Base-by-base conservation (phyloP, 1,140 invertebrate species). In the Dreissena rostriformis region DNA sequence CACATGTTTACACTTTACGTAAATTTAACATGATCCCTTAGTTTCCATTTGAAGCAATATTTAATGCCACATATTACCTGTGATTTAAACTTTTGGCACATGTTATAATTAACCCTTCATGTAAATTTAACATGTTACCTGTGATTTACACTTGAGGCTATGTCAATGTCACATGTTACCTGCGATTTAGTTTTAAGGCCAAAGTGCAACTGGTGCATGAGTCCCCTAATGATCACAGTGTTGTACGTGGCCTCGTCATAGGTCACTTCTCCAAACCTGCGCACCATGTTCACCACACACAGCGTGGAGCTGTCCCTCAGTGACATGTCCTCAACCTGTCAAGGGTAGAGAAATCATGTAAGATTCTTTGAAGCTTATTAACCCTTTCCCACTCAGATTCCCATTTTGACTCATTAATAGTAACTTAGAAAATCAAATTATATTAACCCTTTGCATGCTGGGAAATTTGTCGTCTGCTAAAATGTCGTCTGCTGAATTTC, bases 301-400 rank as follows among this genome's bases (percentile, higher is more conserved):
- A 96, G 94, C 0, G 95, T 95, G n/a, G 97, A 95, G 91, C 95
- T 96, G 83, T 98, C 97, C 68, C 96, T 94, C 72, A 99, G 92
- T 0, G 97, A 96, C 80, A 98, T 94, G 92, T 99, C 98, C 84
- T 96, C 96, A 70, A 92, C 85, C 93, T 93, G 83, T 12, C 81
- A 84, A 53, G 51, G 53, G 53, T 55, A 77, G 53, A 80, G 65
- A 55, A 49, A 15, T 74, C 17, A 29, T 5, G 49, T 71, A 28
- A 15, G 72, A 68, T 5, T 8, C 66, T 70, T 51, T 70, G 12
- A 5, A 39, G 39, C 39, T 39, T 39, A 39, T 39, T 2, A n/a
- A n/a, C n/a, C n/a, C n/a, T n/a, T n/a, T n/a, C n/a, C n/a, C n/a
- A n/a, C n/a, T n/a, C n/a, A n/a, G n/a, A n/a, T n/a, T n/a, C n/a